phyloP scores from a whole-genome alignment of 2,113 vertebrate genomes.

The Balaeniceps rex region DNA sequence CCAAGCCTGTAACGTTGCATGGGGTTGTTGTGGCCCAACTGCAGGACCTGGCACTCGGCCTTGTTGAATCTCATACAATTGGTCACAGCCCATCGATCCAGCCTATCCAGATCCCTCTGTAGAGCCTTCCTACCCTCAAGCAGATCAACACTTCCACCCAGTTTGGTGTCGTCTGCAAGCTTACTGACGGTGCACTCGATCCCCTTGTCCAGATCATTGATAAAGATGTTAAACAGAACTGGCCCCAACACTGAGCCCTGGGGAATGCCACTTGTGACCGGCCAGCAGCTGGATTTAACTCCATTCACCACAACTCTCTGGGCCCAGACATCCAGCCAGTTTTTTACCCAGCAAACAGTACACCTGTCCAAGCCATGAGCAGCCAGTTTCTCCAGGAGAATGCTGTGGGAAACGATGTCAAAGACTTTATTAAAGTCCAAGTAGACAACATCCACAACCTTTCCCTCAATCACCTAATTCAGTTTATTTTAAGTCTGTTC shows the following conservation, averaged over 20 bases:
- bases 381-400: background rate
- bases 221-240: background rate
- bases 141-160: rapidly evolving
- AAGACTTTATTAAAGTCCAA: background rate
- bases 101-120: background rate
- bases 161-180: background rate
- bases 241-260: background rate
- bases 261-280: rapidly evolving
- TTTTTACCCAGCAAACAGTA: background rate
- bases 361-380: rapidly evolving
- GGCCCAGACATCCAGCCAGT: rapidly evolving
- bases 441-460: background rate
- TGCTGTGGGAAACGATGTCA: rapidly evolving
- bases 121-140: background rate
- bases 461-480: background rate
- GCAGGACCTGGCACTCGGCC: background rate
- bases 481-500: background rate
- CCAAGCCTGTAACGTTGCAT: background rate
- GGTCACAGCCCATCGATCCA: rapidly evolving
- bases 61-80: background rate
- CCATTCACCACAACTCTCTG: background rate
- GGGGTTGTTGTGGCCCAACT: background rate
- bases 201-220: rapidly evolving
- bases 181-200: background rate
- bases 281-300: background rate